Conservation (phyloP, 2,888 invertebrate species). For the Drosophila nigritarsus region DNA sequence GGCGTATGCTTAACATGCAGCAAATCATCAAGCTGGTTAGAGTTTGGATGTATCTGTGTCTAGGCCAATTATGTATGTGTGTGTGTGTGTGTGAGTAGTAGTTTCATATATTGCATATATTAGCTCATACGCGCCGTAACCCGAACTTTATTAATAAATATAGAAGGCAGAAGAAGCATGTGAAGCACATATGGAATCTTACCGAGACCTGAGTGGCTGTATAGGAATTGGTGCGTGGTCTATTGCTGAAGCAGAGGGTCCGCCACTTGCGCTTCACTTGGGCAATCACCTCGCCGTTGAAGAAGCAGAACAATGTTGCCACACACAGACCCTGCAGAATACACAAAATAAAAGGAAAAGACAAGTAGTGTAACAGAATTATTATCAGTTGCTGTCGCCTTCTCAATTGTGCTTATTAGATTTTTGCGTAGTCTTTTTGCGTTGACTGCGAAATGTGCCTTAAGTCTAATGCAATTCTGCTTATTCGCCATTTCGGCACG, state of each 20-base stretch:
- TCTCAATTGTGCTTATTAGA: conserved; percentile 41
- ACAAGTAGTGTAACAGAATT: not conserved
- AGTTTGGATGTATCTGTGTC: conserved; percentile 8
- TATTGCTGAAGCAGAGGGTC: conserved; percentile 87
- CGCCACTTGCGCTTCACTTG: conserved; percentile 94
- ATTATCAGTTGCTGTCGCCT: conserved; percentile 23
- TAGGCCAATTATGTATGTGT: conserved; percentile 12
- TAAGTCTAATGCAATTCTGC: conserved; percentile 55
- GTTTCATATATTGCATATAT: conserved; percentile 38
- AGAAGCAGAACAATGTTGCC: conserved; percentile 96
- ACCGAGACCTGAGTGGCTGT: conserved; percentile 95
- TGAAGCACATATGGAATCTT: conserved; percentile 86
- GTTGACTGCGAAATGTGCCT: conserved; percentile 8
- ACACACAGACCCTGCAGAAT: conserved; percentile 93
- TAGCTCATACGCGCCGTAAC: conserved; percentile 66
- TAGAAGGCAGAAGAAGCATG: conserved; percentile 59
- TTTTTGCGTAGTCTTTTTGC: conserved; percentile 10
- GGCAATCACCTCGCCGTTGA: conserved; percentile 97
- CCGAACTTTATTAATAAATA: conserved; percentile 28
- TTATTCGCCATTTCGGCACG: conserved; percentile 58
- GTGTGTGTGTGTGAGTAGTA: conserved; percentile 6
- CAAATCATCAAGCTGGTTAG: conserved; percentile 11
- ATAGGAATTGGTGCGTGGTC: conserved; percentile 93
- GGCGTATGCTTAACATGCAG: conserved; percentile 42
- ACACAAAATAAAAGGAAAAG: not conserved